phyloP scores from a whole-genome alignment of 1,140 invertebrate genomes.

The Drosophila nigrodunni region DNA sequence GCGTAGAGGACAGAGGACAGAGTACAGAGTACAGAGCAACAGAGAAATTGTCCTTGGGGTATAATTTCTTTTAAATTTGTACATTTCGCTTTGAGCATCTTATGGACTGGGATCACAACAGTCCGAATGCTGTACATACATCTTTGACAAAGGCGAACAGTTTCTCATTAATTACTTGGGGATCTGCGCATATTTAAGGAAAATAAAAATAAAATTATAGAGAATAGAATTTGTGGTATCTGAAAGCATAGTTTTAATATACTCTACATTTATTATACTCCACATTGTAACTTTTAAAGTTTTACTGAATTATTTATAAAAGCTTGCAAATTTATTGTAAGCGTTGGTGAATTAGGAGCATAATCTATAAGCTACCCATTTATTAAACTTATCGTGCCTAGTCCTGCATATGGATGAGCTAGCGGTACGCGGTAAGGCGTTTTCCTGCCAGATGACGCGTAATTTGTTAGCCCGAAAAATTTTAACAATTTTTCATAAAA shows the following conservation, averaged over 20 bases:
- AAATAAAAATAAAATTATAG: neutral
- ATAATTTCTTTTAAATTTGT: constrained; percentile 80
- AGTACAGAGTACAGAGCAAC: neutral
- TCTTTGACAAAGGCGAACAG: constrained; percentile 9
- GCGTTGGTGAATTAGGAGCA: neutral
- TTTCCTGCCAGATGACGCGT: constrained; percentile 31
- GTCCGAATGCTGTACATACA: constrained; percentile 18
- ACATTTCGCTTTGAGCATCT: constrained; percentile 55
- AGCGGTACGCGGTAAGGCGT: neutral
- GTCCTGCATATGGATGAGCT: constrained; percentile 24
- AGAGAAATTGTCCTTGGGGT: constrained; percentile 70
- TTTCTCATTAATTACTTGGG: constrained; percentile 36
- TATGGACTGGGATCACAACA: constrained; percentile 9
- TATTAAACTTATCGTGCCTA: constrained; percentile 51
- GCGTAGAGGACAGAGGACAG: constrained; percentile 13
- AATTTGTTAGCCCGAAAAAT: constrained; percentile 53
- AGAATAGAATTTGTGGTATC: neutral
- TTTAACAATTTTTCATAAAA: constrained; percentile 56
- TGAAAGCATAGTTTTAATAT: neutral
- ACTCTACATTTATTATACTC: too few relatives aligned
- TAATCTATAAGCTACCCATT: constrained; percentile 43
- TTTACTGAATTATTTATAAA: neutral
- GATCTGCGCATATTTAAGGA: neutral
- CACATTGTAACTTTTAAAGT: neutral
- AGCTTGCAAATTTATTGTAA: neutral